Base-by-base conservation (phyloP, 1,140 invertebrate species). In the Orchesella cincta region DNA sequence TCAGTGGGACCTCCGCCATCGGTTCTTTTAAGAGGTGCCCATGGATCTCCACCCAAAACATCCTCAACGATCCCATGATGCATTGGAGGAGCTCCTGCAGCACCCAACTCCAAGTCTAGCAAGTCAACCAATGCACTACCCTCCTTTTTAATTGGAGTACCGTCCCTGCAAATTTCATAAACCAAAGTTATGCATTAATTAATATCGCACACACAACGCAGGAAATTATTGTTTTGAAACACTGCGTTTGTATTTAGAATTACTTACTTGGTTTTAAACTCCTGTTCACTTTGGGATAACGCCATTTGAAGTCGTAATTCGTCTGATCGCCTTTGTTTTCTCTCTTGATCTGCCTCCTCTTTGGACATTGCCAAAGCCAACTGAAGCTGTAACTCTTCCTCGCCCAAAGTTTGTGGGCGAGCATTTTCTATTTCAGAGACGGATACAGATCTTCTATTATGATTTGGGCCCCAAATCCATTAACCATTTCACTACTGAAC, bases 331-430 rank as follows among this genome's bases (percentile, higher is more conserved):
- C 94, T 89, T 85, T 95, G 91, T 82, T 96, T 91, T 86, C 98
- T 94, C 84, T 98, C 96, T 85, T 97, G 93, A 83, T 99, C 97
- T 33, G 97, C 96, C 88, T 99, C 98, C 86, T 99, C 98, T 78
- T 97, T 92, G 73, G 95, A 98, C 94, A 99, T 98, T 62, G 97
- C 98, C 84, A 99, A 88, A 34, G 98, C 98, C 82, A 99, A 89
- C 87, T 99, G 96, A 76, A 99, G 87, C 86, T 99, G 98, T 78
- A 99, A 88, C 86, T 99, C 97, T 88, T 99, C 98, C 86, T 99
- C 98, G 0, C 97, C n/a, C 0, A 93, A 92, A 0, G 96, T 98
- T 82, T 96, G 94, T 5, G 97, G 97, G n/a, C 97, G 89, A 29
- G 96, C 96, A 85, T 92, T 90, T 87, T 98, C 97, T 80, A 98